Conservation (phyloP, 2,888 invertebrate genomes). For the Ptilodon capucinus region DNA sequence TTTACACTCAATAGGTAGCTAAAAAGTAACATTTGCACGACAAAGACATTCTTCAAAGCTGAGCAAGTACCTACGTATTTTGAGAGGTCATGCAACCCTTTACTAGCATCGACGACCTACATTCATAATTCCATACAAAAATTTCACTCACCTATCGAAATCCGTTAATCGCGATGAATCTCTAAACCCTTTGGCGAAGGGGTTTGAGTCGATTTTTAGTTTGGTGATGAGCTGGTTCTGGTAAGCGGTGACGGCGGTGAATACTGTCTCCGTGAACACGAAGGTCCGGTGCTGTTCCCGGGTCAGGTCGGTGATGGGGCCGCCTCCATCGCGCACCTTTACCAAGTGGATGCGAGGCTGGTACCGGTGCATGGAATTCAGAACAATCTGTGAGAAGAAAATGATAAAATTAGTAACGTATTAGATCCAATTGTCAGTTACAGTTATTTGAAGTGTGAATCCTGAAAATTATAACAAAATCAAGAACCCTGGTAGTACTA, state of each 20-base stretch:
- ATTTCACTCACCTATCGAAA: constrained; percentile 88
- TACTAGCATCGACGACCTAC: too few relatives aligned
- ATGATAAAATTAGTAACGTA: background rate
- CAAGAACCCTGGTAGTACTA: too few relatives aligned
- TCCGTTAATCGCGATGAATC: constrained; percentile 97
- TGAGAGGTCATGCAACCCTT: too few relatives aligned
- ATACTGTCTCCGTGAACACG: constrained; percentile 98
- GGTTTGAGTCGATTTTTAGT: constrained; percentile 98
- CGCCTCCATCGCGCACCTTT: constrained; percentile 82
- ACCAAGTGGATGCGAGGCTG: constrained; percentile 99
- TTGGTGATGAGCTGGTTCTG: constrained; percentile 99
- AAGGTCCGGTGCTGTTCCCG: constrained; percentile 97
- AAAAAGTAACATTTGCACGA: too few relatives aligned
- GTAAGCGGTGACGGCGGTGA: constrained; percentile 99
- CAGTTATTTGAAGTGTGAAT: too few relatives aligned
- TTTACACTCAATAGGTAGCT: too few relatives aligned
- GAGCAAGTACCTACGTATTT: too few relatives aligned
- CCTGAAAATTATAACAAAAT: too few relatives aligned
- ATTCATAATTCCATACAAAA: too few relatives aligned
- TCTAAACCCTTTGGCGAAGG: constrained; percentile 98
- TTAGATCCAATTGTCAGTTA: too few relatives aligned
- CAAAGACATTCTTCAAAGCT: too few relatives aligned
- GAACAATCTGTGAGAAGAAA: constrained; percentile 90
- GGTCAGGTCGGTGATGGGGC: constrained; percentile 93
- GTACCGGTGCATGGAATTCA: constrained; percentile 99